Evolutionary conservation across 2,113 vertebrate species (phyloP), one percentile per base, ranked within the genome.

Genomic region (Pterocles orientalis): DNA sequence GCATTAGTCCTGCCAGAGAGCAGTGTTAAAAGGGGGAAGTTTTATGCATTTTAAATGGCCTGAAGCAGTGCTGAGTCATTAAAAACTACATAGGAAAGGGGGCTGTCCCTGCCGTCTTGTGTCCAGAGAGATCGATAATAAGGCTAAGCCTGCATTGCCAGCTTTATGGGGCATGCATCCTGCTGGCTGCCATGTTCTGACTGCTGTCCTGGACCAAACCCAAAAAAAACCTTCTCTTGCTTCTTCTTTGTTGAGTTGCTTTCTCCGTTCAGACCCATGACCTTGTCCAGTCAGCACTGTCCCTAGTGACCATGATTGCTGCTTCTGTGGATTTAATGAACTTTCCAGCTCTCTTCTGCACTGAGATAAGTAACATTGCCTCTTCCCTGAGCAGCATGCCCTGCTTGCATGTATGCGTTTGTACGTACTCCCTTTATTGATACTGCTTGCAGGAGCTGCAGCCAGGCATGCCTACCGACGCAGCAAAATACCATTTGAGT

Each of bases 321-420:
- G 41, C 48, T 86, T 89, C 86, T 78, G 77, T 89, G 88, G 62
- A 34, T 88, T 96, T 93, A 93, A 88, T 93, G 83, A 84, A 92
- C 90, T 95, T 96, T 86, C 76, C 88, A 82, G 80, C 70, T 86
- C 33, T 91, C 18, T 57, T 86, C 77, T 62, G 54, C 28, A 54
- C 31, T 31, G 18, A 62, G 33, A 54, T 89, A 45, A 78, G 39
- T 68, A 71, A 62, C 8, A 3, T 50, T 10, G 4, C 48, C 34
- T 85, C 31, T 66, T 84, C 62, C 51, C 47, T 66, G 26, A 90
- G 87, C 47, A 73, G 41, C 24, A 1, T 39, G 64, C 47, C n/a
- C 71, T 65, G 53, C 47, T 79, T 77, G 53, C 6, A 0, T 61
- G 18, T 69, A 14, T 88, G 76, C 2, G 1, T 54, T 45, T 78